phyloP scores from a whole-genome alignment of 37 sponge, comb jelly and placozoan species.

The Aplysina aerophoba region DNA sequence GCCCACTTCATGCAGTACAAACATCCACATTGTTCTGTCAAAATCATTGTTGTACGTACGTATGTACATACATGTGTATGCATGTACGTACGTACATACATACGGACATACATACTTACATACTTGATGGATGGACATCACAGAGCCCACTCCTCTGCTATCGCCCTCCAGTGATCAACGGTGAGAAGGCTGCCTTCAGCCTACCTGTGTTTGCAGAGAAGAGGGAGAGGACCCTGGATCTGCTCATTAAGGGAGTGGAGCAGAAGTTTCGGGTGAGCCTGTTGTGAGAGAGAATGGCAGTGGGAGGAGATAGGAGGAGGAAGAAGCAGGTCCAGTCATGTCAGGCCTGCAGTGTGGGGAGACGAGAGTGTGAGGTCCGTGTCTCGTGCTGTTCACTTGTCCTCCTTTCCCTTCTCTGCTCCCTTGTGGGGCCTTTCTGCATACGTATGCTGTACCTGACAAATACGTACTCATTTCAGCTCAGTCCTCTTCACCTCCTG shows the following conservation, averaged over 20 bases:
- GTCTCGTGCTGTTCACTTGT: too few relatives aligned
- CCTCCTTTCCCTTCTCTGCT: too few relatives aligned
- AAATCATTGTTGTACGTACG: too few relatives aligned
- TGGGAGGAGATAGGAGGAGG: neutral
- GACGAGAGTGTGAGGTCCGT: neutral
- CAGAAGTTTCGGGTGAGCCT: conserved; percentile 45
- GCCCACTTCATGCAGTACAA: too few relatives aligned
- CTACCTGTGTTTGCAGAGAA: conserved; percentile 79
- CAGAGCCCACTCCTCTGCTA: too few relatives aligned
- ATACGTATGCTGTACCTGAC: too few relatives aligned
- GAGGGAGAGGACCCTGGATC: conserved; percentile 73
- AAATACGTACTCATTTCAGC: too few relatives aligned
- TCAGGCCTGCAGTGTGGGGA: neutral
- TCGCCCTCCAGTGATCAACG: conserved; percentile 76
- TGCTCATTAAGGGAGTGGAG: conserved; percentile 66
- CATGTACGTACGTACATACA: too few relatives aligned
- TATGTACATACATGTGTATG: too few relatives aligned
- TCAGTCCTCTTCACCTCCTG: neutral
- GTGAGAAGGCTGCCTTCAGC: conserved; percentile 83
- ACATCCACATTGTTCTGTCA: too few relatives aligned
- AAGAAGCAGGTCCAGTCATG: neutral
- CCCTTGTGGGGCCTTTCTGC: too few relatives aligned
- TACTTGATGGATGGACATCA: neutral
- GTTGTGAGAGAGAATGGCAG: neutral
- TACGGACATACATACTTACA: neutral